Base-by-base conservation (phyloP, 1,140 invertebrate genomes). In the Muscidifurax raptorellus region DNA sequence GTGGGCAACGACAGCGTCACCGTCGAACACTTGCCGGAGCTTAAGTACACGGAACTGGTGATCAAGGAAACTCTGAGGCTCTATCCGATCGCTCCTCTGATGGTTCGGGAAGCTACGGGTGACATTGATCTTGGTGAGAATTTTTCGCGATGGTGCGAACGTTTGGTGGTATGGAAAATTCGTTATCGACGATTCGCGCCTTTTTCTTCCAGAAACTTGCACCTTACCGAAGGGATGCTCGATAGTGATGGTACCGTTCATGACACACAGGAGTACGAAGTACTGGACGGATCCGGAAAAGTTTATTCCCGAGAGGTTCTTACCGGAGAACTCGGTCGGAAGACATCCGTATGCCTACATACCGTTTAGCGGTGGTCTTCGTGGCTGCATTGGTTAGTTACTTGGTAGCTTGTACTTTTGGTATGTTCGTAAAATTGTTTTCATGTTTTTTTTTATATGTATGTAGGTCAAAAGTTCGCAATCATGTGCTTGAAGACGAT, bases 281-380 rank as follows among this genome's bases (percentile, higher is more conserved):
- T 91, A 93, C 79, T 97, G 94, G 88, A 93, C 94, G 4, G 92
- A 97, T 75, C 96, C 96, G 0, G 94, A 96, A 74, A 91, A 92
- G 79, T 97, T 96, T 88, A 91, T 96, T 90, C 96, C 96, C 0
- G 95, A 96, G 69, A 90, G 96, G 84, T 97, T 96, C 91, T 88
- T 94, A 13, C 90, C 93, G 22, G 92, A 93, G 86, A 91, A 92
- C 78, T 86, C 87, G 0, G 74, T 84, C 25, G 84, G 91, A 77
- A 87, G 92, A 84, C 87, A 93, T 83, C 90, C 92, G 0, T 93
- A 87, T 86, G 90, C 92, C 7, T 95, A 94, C 86, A 88, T 95
- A 28, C 94, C 95, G 3, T 95, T 95, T 87, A 94, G 94, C 74
- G 94, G 93, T 40, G 95, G 95, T 47, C 90, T 92, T 0, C 89